phyloP scores from a whole-genome alignment of 2,888 invertebrate genomes.

The Ochropleura leucogaster region DNA sequence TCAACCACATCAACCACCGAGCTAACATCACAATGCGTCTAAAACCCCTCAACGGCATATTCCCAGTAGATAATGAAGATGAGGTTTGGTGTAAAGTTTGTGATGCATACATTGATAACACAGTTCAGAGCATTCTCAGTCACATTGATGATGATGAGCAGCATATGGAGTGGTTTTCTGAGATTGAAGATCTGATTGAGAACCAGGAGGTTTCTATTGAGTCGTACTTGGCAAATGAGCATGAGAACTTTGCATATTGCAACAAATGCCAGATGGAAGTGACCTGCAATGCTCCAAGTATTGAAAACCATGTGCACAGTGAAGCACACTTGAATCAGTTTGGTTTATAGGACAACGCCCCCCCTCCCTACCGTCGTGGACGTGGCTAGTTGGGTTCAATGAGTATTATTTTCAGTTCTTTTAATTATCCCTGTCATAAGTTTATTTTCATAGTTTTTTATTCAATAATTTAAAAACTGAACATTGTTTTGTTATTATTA shows the following conservation, averaged over 20 bases:
- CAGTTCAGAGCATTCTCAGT: constrained; percentile 69
- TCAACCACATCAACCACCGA: constrained; percentile 76
- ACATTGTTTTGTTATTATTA: constrained; percentile 57
- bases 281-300: constrained; percentile 69
- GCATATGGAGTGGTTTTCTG: constrained; percentile 78
- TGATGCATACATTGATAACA: constrained; percentile 74
- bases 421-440: constrained; percentile 31
- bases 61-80: constrained; percentile 72
- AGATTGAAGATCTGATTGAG: constrained; percentile 78
- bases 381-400: constrained; percentile 55
- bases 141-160: constrained; percentile 78
- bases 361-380: constrained; percentile 42
- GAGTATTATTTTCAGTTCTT: constrained; percentile 58
- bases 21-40: constrained; percentile 75
- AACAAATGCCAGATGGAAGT: constrained; percentile 77
- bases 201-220: constrained; percentile 76
- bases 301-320: constrained; percentile 78
- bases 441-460: constrained; percentile 33
- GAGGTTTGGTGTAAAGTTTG: constrained; percentile 82
- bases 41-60: constrained; percentile 79
- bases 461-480: constrained; percentile 35
- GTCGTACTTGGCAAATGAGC: constrained; percentile 73
- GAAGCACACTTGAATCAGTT: constrained; percentile 76
- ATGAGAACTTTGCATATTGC: constrained; percentile 78
- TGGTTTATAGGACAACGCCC: constrained; percentile 63